phyloP scores from a whole-genome alignment of 2,113 vertebrate species.

The Hydrolagus affinis region DNA sequence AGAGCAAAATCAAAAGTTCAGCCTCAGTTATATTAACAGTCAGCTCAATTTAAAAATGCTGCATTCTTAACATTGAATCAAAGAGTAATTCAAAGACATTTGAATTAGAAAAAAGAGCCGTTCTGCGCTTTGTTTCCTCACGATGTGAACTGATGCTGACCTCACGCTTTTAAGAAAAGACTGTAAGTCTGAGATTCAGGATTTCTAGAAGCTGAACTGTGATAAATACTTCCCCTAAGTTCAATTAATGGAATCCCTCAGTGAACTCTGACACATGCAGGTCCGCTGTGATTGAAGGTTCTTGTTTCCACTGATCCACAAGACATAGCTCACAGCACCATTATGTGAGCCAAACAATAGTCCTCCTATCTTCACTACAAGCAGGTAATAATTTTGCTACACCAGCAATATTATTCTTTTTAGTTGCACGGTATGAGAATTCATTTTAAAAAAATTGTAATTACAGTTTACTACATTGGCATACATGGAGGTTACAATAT shows the following conservation, averaged over 20 bases:
- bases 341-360: background rate
- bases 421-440: background rate
- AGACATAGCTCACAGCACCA: background rate
- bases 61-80: background rate
- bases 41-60: background rate
- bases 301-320: background rate
- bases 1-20: background rate
- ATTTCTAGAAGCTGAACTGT: background rate
- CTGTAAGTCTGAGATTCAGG: background rate
- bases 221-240: background rate
- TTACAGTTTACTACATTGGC: background rate
- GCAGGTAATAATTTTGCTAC: background rate
- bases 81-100: background rate
- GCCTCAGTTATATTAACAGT: background rate
- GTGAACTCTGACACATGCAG: background rate
- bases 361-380: background rate
- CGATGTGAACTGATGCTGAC: background rate
- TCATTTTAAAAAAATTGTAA: background rate
- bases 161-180: background rate
- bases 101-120: background rate
- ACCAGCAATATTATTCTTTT: background rate
- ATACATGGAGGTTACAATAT: background rate
- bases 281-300: background rate
- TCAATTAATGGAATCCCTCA: background rate
- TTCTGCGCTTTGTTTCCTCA: background rate